Base-by-base conservation (phyloP, 2,888 invertebrate species). In the Nomada goodeniana region DNA sequence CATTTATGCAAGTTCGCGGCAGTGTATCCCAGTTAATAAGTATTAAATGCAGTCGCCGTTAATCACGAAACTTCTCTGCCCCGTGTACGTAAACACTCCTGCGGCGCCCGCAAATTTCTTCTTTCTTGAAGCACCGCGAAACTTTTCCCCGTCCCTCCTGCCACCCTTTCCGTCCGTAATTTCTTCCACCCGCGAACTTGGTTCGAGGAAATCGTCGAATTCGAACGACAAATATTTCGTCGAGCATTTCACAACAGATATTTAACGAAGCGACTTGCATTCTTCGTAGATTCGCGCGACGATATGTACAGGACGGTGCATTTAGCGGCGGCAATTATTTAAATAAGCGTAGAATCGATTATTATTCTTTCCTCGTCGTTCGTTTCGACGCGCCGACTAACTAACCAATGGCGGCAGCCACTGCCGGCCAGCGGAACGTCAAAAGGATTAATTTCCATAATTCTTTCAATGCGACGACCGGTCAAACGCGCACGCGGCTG, bases 391-490 rank as follows among this genome's bases (percentile, higher is more conserved):
- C 59, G 68, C 52, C 68, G 44, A 7, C 77, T 63, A 64, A 57
- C 67, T 67, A 67, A 67, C 72, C n/a, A 29, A 69, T 44, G 20
- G 52, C 47, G 50, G 13, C 29, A n/a, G n/a, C 73, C 42, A 3
- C 42, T 23, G 63, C 18, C 59, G 59, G 57, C 23, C 26, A 70
- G 26, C 20, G n/a, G 29, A 44, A 74, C 75, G 73, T 83, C 73
- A 79, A 83, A 83, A 82, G 82, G 70, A 83, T 82, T 82, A 44
- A 82, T 83, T 78, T 78, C 72, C 76, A 76, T 82, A 82, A 83
- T 83, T 75, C 73, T 82, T 65, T 71, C 59, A 67, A 74, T 71
- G 67, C 67, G 29, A 44, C 36, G 1, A 52, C 47, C 23, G 29
- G 59, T 36, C 57, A 13, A 13, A 29, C 18, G 52, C 42, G 36